A percentile compares a stretch with the other conserved stretches of the same genome.
These are phyloP conservation scores for Macrosiphum euphorbiae DNA, from an alignment of 2,888 invertebrate species.

Conservation along the genomic window DNA sequence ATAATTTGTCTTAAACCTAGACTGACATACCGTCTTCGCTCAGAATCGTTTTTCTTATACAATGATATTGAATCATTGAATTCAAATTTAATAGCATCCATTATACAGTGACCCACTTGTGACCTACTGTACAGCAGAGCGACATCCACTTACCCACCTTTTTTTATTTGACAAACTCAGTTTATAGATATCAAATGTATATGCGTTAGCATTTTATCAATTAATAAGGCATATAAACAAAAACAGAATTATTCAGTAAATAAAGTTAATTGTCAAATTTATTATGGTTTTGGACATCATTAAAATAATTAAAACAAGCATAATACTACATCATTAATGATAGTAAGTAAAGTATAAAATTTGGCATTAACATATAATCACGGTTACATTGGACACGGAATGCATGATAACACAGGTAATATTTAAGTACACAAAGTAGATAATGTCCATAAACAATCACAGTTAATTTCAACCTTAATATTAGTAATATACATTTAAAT, in stretches of 20 bases:
- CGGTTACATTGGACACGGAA: constrained; percentile 55
- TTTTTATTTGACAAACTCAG: neutral
- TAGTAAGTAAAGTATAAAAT: constrained; percentile 52
- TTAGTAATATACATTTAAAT: constrained; percentile 35
- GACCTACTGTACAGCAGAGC: no score
- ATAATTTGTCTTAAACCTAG: no score
- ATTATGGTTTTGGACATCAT: constrained; percentile 27
- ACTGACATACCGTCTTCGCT: no score
- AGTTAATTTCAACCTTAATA: constrained; percentile 55
- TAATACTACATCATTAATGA: constrained; percentile 35
- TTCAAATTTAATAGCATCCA: no score
- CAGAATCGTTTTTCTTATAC: no score
- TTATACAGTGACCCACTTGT: no score
- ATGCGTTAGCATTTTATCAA: neutral
- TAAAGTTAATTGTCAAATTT: constrained; percentile 43
- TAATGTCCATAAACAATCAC: constrained; percentile 57
- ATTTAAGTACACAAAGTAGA: constrained; percentile 54
- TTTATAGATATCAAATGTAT: neutral
- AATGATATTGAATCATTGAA: no score
- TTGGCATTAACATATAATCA: constrained; percentile 57
- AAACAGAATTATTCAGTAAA: neutral
- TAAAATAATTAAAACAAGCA: constrained; percentile 54
- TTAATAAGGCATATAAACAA: neutral
- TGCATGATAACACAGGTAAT: constrained; percentile 23
- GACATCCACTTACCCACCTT: no score